These are phyloP conservation scores for Sorex araneus DNA, from an alignment of 2,113 vertebrate genomes.

Conservation along the genomic window DNA sequence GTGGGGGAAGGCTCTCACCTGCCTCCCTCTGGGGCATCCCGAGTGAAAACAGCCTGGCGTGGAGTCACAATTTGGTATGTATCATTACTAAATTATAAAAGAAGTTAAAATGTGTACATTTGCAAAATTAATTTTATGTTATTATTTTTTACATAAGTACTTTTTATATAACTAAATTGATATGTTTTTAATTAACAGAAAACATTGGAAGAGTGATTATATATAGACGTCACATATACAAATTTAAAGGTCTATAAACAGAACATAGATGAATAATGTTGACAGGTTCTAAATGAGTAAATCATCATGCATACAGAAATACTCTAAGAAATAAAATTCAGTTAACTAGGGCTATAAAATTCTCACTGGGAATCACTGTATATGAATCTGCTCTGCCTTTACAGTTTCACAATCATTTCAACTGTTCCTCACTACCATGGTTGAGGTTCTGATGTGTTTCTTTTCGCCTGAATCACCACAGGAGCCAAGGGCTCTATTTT, in stretches of 20 bases:
- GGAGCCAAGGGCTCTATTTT: slow-evolving; percentile 50
- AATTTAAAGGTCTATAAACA: background rate
- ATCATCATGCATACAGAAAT: background rate
- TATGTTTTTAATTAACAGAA: background rate
- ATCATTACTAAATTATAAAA: background rate
- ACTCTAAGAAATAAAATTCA: background rate
- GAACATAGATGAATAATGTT: background rate
- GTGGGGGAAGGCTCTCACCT: too few relatives aligned
- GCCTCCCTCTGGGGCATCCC: too few relatives aligned
- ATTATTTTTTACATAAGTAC: background rate
- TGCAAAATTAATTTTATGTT: background rate
- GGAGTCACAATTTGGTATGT: too few relatives aligned
- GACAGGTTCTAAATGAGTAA: background rate
- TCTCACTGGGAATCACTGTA: background rate
- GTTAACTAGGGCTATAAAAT: background rate
- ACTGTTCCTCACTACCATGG: accelerated
- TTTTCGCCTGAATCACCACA: slow-evolving; percentile 41
- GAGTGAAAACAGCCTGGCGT: too few relatives aligned
- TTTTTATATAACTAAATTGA: background rate
- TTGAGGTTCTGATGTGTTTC: background rate
- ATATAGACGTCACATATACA: background rate
- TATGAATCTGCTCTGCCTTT: background rate
- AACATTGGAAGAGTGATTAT: background rate
- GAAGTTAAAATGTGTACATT: background rate
- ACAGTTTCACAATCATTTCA: background rate